These are phyloP conservation scores for Epizoanthus stellaris DNA, from an alignment of 92 coral and sea anemone genomes.

Conservation along the genomic window DNA sequence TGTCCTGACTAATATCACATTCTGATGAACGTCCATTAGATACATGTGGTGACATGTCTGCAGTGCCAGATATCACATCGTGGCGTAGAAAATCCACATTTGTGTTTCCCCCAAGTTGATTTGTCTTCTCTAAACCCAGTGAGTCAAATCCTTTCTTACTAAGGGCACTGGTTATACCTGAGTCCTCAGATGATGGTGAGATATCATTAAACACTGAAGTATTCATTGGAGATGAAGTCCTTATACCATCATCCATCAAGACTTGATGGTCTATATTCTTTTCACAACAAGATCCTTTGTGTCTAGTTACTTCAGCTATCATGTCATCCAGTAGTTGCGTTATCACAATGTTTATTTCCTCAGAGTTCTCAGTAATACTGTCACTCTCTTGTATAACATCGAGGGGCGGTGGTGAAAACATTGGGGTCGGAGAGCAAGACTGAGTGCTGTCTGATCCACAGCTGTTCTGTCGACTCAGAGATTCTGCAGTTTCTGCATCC, in stretches of 20 bases:
- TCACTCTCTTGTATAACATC: conserved; percentile 26
- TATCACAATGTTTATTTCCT: conserved; percentile 50
- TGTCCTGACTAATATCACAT: conserved; percentile 53
- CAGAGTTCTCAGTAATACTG: conserved; percentile 26
- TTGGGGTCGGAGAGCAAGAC: conserved; percentile 14
- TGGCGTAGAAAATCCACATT: not conserved
- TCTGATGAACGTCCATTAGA: conserved; percentile 47
- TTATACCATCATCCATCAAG: conserved; percentile 18
- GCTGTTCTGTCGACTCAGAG: conserved; percentile 84
- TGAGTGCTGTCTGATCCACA: conserved; percentile 50
- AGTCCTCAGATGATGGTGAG: conserved; percentile 81
- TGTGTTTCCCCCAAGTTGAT: not conserved
- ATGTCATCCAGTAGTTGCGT: conserved; percentile 55
- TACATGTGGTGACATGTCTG: conserved; percentile 8
- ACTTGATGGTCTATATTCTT: conserved; percentile 14
- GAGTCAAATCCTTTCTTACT: conserved; percentile 29
- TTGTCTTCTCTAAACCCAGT: conserved; percentile 4
- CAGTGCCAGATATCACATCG: not conserved
- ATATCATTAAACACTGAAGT: conserved; percentile 14
- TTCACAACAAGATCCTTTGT: not conserved
- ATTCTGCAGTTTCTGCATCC: conserved; percentile 76
- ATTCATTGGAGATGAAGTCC: conserved; percentile 39
- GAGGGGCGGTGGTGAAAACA: conserved; percentile 13
- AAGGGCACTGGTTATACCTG: conserved; percentile 73
- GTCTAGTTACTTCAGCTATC: conserved; percentile 54